Conservation (phyloP, 2,113 vertebrate species). For the Oxyura jamaicensis region DNA sequence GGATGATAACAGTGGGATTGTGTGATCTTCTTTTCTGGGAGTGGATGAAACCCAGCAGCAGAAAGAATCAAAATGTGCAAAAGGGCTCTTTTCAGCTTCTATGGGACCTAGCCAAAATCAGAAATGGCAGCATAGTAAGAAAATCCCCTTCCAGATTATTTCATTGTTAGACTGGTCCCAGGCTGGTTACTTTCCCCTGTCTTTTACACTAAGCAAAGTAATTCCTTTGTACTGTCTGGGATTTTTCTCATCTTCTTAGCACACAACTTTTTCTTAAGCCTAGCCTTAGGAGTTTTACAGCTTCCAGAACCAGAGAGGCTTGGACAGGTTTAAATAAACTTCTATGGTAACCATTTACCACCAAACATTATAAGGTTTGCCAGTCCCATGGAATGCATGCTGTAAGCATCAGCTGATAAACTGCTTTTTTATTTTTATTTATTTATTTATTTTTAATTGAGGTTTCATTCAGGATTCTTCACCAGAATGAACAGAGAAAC, state of each 20-base stretch:
- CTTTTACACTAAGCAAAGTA: neutral
- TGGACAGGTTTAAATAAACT: constrained; percentile 23
- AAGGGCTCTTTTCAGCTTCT: neutral
- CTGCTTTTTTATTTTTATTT: neutral
- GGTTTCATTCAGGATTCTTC: neutral
- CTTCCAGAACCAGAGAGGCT: constrained; percentile 5
- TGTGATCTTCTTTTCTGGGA: neutral
- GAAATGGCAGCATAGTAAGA: neutral
- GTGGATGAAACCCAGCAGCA: neutral
- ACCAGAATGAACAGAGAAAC: neutral
- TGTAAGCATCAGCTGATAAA: constrained; percentile 27
- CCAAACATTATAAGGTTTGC: neutral
- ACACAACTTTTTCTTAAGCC: neutral
- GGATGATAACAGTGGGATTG: constrained; percentile 17
- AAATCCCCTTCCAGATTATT: constrained; percentile 3
- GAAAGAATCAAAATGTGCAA: constrained; percentile 12
- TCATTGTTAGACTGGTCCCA: neutral
- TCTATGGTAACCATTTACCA: neutral
- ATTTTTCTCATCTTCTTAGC: constrained; percentile 33
- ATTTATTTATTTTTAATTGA: neutral
- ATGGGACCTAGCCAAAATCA: neutral
- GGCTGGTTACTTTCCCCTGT: neutral
- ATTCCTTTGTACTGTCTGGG: neutral
- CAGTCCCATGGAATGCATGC: neutral
- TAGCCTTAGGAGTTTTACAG: neutral